phyloP scores from a whole-genome alignment of 1,140 invertebrate species.

The Drosophila triauraria region DNA sequence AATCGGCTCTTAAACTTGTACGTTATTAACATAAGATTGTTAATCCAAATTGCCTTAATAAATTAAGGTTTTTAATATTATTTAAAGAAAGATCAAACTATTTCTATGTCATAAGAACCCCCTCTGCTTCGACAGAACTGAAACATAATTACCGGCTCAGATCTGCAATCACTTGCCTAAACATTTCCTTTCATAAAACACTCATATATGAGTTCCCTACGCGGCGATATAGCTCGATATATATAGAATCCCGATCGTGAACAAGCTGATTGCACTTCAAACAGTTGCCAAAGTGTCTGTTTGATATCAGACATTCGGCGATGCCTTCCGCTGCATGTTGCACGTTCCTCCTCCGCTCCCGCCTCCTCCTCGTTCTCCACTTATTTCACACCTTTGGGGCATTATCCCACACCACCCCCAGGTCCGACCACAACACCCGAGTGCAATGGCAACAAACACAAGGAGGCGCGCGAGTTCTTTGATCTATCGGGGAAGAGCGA shows the following conservation, averaged over 20 bases:
- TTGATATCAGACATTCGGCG: slow-evolving; percentile 77
- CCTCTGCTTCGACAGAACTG: neutral
- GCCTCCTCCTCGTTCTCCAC: neutral
- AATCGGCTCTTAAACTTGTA: neutral
- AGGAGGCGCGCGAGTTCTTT: slow-evolving; percentile 61
- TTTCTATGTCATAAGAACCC: slow-evolving; percentile 7
- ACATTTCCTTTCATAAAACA: slow-evolving; percentile 54
- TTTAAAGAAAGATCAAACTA: neutral
- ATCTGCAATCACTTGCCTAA: slow-evolving; percentile 41
- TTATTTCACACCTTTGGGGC: slow-evolving; percentile 66
- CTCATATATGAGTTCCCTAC: slow-evolving; percentile 16
- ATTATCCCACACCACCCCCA: slow-evolving; percentile 12
- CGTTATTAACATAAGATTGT: neutral
- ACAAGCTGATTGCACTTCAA: slow-evolving; percentile 74
- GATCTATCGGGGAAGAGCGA: slow-evolving; percentile 66
- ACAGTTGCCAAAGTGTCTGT: slow-evolving; percentile 81
- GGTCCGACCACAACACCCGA: slow-evolving; percentile 53
- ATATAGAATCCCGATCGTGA: slow-evolving; percentile 52
- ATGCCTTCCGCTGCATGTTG: slow-evolving; percentile 51
- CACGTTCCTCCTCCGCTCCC: slow-evolving; percentile 1
- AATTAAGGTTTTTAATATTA: neutral
- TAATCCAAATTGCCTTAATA: neutral
- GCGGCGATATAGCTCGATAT: slow-evolving; percentile 2
- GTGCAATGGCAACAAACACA: slow-evolving; percentile 79
- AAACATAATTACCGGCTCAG: slow-evolving; percentile 29